phyloP scores from a whole-genome alignment of 1,140 invertebrate species.

The Brachionus calyciflorus region DNA sequence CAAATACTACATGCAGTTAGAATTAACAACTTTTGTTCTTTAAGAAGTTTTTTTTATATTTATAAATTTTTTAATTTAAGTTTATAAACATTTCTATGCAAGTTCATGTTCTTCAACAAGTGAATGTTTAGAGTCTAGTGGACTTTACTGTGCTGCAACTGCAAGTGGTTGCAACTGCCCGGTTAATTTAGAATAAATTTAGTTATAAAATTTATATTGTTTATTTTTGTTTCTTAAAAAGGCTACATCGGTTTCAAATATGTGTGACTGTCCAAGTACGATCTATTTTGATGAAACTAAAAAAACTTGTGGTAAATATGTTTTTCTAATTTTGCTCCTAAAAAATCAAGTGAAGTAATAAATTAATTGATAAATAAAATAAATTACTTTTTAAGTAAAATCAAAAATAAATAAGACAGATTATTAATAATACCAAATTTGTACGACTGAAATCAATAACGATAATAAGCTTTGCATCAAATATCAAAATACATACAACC shows the following conservation, averaged over 20 bases:
- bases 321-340: too few species aligned
- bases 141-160: background rate
- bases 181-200: background rate
- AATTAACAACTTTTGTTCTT: background rate
- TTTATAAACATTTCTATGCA: conserved; percentile 1
- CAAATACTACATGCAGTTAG: background rate
- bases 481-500: too few species aligned
- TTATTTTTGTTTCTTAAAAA: background rate
- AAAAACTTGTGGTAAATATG: background rate
- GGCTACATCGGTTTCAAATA: background rate
- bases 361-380: too few species aligned
- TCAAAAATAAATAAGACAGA: too few species aligned
- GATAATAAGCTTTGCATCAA: too few species aligned
- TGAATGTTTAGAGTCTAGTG: background rate
- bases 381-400: too few species aligned
- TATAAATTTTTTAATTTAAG: too few species aligned
- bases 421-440: too few species aligned
- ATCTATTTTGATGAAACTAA: background rate
- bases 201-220: background rate
- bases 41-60: too few species aligned
- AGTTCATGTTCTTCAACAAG: conserved; percentile 1
- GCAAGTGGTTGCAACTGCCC: conserved; percentile 10
- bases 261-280: background rate
- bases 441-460: too few species aligned
- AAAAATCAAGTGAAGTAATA: too few species aligned